Evolutionary conservation across 2,113 vertebrate species (phyloP).

Genomic region (Coptodon rendalli): DNA sequence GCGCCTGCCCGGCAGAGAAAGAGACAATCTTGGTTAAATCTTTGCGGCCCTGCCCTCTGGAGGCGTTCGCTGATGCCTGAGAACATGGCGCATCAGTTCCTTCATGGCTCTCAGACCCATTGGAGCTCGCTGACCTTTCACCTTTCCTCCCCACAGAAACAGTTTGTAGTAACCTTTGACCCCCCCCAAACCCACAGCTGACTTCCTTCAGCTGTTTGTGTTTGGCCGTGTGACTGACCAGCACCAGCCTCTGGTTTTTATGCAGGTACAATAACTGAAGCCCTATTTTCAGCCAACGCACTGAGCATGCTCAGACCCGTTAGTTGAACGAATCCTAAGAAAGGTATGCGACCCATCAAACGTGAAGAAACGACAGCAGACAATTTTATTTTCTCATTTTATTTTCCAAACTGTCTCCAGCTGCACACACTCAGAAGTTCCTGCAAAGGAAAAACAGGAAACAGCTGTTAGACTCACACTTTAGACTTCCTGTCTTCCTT

Average conservation of each 20-base stretch:
- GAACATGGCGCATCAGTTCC: background rate
- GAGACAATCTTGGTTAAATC: background rate
- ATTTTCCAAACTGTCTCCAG: conserved; percentile 66
- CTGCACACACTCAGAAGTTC: conserved; percentile 67
- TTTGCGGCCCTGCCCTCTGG: background rate
- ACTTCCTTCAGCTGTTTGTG: background rate
- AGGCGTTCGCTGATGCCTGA: background rate
- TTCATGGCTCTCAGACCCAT: background rate
- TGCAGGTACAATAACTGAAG: background rate
- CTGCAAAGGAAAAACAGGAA: conserved; percentile 45
- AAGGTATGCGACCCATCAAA: background rate
- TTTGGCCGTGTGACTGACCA: background rate
- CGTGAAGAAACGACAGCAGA: background rate
- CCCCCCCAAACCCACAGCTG: background rate
- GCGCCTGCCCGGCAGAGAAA: background rate
- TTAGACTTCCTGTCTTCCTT: background rate
- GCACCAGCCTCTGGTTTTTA: background rate
- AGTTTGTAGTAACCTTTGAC: background rate
- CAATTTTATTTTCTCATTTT: conserved; percentile 55
- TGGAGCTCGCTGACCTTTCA: background rate
- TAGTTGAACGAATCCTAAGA: background rate
- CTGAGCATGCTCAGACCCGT: background rate
- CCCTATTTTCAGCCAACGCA: background rate
- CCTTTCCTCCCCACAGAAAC: background rate
- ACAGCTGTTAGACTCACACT: background rate